Base-by-base conservation (phyloP, 2,797 vertebrate genomes). In the Hydrolagus colliei region DNA sequence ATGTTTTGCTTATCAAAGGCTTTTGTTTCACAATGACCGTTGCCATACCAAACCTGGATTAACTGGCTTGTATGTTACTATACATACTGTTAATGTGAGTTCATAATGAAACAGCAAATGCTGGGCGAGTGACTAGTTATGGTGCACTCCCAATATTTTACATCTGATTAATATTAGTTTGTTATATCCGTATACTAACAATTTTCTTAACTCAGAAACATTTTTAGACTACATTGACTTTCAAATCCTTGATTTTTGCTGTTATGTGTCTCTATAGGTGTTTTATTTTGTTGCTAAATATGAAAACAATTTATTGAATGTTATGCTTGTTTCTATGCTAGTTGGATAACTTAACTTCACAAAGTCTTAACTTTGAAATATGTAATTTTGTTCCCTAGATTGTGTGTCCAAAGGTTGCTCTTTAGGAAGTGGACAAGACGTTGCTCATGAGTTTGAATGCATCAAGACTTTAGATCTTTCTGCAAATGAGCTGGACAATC, bases 381-480 rank as follows among this genome's bases (percentile, higher is more conserved):
- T 35, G 9, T n/a, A 71, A 68, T 22, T 18, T 52, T 71, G 90
- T 90, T 90, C 88, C 86, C 87, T 71, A 92, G 92, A 88, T 90
- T 86, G 89, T 62, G 5, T 90, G 41, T 89, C 91, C 76, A 94
- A 90, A 89, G 88, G 79, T 41, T 18, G 27, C 65, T 84, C 65
- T 12, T 84, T 84, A 35, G 65, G 16, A 84, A 71, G 63, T 84
- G 79, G 16, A 6, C 65, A 84, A 11, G 96, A 98, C 67, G 87
- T 93, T 88, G 87, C 86, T 78, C 91, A 91, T 85, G 97, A 98
- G 88, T 94, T 88, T 91, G 97, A 98, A 88, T 89, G 89, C 88
- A 96, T 99, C 90, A 95, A 92, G 71, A 94, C 97, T 80, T 89
- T 99, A 87, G 97, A 99, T 89, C 93, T 99, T 86, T 98, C 98